phyloP scores from a whole-genome alignment of 2,888 invertebrate genomes.

The Agrochola lychnidis region DNA sequence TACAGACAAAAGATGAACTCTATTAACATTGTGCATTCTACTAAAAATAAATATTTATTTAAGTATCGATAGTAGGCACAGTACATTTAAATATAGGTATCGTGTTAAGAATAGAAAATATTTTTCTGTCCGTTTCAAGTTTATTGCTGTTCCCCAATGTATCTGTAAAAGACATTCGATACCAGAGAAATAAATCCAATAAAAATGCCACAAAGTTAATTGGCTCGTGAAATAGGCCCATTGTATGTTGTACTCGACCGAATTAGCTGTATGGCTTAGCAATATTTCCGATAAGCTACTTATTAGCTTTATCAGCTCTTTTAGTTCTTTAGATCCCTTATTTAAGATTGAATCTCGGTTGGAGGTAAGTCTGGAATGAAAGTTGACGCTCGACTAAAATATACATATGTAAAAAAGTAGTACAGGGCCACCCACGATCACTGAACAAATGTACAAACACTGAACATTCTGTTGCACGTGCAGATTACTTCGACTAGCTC shows the following conservation, averaged over 20 bases:
- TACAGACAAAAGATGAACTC: no score
- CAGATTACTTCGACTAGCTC: slow-evolving; percentile 61
- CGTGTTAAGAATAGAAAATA: neutral
- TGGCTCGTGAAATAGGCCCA: slow-evolving; percentile 88
- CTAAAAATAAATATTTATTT: neutral
- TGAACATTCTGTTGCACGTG: slow-evolving; percentile 71
- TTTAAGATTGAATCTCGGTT: slow-evolving; percentile 82
- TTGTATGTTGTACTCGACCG: slow-evolving; percentile 84
- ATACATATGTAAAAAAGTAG: slow-evolving; percentile 85
- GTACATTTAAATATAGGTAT: neutral
- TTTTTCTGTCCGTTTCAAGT: neutral
- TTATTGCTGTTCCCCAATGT: slow-evolving; percentile 17
- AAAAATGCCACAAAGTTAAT: slow-evolving; percentile 83
- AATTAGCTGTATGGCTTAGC: slow-evolving; percentile 84
- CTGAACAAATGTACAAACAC: slow-evolving; percentile 69
- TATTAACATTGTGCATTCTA: neutral
- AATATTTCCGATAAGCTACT: slow-evolving; percentile 82
- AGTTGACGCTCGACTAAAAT: slow-evolving; percentile 83
- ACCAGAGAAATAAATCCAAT: slow-evolving; percentile 63
- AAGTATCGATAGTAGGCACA: neutral
- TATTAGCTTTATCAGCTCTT: slow-evolving; percentile 70
- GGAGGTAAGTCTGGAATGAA: slow-evolving; percentile 74
- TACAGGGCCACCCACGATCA: slow-evolving; percentile 86
- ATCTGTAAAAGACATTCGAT: slow-evolving; percentile 60
- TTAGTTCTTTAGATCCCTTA: slow-evolving; percentile 71